Conservation (phyloP, 2,797 vertebrate species). For the Zalophus californianus region DNA sequence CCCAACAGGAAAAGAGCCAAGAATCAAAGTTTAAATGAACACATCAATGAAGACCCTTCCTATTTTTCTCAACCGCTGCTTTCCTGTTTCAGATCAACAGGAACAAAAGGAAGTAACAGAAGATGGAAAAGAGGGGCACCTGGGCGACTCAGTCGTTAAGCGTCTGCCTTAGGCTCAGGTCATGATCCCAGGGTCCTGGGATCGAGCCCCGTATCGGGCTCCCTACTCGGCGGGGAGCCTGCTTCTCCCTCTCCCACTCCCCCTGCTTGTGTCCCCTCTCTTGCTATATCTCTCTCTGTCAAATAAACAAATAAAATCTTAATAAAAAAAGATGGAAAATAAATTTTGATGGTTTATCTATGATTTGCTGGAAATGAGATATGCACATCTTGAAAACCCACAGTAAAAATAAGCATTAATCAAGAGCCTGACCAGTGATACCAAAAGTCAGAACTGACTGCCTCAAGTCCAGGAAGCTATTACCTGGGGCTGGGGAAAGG, state of each 20-base stretch:
- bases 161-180: no score
- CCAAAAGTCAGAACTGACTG: neutral
- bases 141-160: no score
- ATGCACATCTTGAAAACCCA: constrained; percentile 52
- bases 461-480: neutral
- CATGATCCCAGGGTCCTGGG: no score
- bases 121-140: no score
- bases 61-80: neutral
- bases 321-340: constrained; percentile 13
- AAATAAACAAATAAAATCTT: no score
- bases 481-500: neutral
- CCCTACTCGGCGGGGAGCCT: no score
- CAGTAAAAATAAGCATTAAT: constrained; percentile 25
- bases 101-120: constrained; percentile 5
- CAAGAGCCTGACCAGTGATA: neutral
- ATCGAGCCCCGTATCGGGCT: no score
- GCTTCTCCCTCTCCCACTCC: no score
- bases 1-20: neutral
- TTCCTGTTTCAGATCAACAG: neutral
- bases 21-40: neutral
- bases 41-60: neutral
- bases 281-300: no score
- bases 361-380: constrained; percentile 51
- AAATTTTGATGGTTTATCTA: constrained; percentile 30
- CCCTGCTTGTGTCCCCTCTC: no score